Percentiles rank a stretch among this genome's conserved stretches.
These are phyloP conservation scores for Malthinus seriepunctatus DNA, from an alignment of 2,888 invertebrate species.

Conservation along the genomic window DNA sequence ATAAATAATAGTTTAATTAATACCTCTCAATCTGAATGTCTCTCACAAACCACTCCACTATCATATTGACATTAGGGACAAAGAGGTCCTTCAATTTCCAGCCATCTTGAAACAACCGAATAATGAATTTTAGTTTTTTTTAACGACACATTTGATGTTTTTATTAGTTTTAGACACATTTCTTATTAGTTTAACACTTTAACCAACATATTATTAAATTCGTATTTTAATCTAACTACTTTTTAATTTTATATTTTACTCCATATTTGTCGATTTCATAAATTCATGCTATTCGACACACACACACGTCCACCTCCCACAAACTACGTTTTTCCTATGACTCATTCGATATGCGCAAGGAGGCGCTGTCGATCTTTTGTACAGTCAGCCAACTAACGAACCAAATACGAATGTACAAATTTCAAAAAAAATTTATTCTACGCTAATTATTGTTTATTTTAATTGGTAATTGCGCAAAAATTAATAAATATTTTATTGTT, in stretches of 20 bases:
- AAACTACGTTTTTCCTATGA: slow-evolving; percentile 46
- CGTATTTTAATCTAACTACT: slow-evolving; percentile 36
- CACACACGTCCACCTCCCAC: slow-evolving; percentile 48
- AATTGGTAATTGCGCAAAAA: too few relatives aligned
- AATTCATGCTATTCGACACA: slow-evolving; percentile 42
- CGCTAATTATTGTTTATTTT: too few relatives aligned
- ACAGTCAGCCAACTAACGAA: too few relatives aligned
- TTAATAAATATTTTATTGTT: too few relatives aligned
- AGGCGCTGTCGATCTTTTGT: slow-evolving; percentile 28
- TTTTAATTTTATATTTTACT: slow-evolving; percentile 43
- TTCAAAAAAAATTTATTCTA: too few relatives aligned
- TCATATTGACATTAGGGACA: slow-evolving; percentile 71
- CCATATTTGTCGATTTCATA: slow-evolving; percentile 49
- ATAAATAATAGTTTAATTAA: slow-evolving; percentile 29
- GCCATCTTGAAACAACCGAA: slow-evolving; percentile 64
- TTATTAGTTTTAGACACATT: slow-evolving; percentile 31
- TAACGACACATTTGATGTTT: slow-evolving; percentile 40
- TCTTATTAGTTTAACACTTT: slow-evolving; percentile 34
- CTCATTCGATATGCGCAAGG: slow-evolving; percentile 30
- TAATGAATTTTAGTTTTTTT: slow-evolving; percentile 41
- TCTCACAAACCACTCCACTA: slow-evolving; percentile 67
- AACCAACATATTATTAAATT: slow-evolving; percentile 37
- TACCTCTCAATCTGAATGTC: slow-evolving; percentile 68
- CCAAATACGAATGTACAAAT: too few relatives aligned
- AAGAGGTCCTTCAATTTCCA: slow-evolving; percentile 72